These are phyloP conservation scores for Cyphomyrus plagiostoma DNA, from an alignment of 2,113 vertebrate genomes.

Conservation along the genomic window DNA sequence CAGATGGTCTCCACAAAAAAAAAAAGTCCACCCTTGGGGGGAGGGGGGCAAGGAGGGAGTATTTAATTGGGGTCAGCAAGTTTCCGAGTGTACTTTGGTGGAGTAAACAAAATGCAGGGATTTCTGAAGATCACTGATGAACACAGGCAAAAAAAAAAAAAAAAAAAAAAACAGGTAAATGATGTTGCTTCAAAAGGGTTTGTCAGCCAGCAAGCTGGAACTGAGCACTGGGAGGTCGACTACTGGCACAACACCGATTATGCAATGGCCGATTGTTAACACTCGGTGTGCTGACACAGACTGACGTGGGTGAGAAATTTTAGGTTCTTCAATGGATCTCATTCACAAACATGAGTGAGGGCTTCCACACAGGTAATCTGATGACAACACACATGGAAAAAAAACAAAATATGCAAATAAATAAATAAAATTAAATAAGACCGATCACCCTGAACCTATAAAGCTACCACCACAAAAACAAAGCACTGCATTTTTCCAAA, in stretches of 20 bases:
- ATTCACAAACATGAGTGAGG: constrained; percentile 6
- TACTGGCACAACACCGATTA: not conserved
- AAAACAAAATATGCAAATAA: not conserved
- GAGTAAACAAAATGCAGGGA: not conserved
- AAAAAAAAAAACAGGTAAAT: too few species aligned
- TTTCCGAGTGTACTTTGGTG: not conserved
- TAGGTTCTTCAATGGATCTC: not conserved
- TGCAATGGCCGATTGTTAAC: not conserved
- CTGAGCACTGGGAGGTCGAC: not conserved
- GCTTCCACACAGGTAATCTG: not conserved
- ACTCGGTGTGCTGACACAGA: not conserved
- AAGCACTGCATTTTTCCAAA: not conserved
- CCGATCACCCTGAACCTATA: not conserved
- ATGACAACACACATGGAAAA: not conserved
- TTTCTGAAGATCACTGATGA: not conserved
- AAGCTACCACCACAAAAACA: not conserved
- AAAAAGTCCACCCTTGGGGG: not conserved
- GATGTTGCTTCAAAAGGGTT: not conserved
- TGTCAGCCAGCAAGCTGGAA: not conserved
- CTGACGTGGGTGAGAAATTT: not conserved
- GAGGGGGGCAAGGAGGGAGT: not conserved
- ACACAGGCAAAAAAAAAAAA: not conserved
- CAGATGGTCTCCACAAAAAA: not conserved
- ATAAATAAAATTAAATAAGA: not conserved
- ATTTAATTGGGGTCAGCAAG: not conserved